Conservation (phyloP, 2,888 invertebrate species). For the Choristoneura rosaceana region DNA sequence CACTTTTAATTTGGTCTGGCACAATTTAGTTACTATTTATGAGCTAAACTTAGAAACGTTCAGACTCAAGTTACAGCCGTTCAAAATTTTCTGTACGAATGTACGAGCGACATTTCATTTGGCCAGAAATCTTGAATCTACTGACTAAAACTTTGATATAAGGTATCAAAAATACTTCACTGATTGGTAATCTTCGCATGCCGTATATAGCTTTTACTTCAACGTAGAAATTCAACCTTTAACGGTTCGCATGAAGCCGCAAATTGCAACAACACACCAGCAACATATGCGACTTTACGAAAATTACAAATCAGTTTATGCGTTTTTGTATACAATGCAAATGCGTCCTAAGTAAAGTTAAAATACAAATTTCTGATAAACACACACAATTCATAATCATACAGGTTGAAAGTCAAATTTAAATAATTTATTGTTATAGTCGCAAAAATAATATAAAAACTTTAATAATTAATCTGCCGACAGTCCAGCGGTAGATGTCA, state of each 20-base stretch:
- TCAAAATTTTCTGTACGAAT: neutral
- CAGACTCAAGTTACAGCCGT: neutral
- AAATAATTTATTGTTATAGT: slow-evolving; percentile 44
- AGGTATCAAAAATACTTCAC: neutral
- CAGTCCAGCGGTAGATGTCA: slow-evolving; percentile 11
- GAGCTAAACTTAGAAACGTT: neutral
- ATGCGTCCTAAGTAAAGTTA: slow-evolving; percentile 21
- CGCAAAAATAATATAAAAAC: slow-evolving; percentile 43
- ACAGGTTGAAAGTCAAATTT: slow-evolving; percentile 48
- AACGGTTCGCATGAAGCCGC: neutral
- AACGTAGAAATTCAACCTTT: neutral
- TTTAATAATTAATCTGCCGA: neutral
- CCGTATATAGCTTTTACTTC: neutral
- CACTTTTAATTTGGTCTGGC: too few species aligned
- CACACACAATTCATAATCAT: slow-evolving; percentile 70
- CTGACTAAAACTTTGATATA: neutral
- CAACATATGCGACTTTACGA: neutral
- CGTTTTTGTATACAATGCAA: slow-evolving; percentile 4
- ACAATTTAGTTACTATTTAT: neutral
- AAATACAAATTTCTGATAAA: slow-evolving; percentile 59
- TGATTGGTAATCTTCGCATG: neutral
- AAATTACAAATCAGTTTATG: neutral
- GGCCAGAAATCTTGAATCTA: neutral
- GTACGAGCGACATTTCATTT: neutral
- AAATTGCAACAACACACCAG: neutral